Evolutionary conservation across 1,140 invertebrate species (phyloP).

Genomic region (Protaetia brevitarsis): DNA sequence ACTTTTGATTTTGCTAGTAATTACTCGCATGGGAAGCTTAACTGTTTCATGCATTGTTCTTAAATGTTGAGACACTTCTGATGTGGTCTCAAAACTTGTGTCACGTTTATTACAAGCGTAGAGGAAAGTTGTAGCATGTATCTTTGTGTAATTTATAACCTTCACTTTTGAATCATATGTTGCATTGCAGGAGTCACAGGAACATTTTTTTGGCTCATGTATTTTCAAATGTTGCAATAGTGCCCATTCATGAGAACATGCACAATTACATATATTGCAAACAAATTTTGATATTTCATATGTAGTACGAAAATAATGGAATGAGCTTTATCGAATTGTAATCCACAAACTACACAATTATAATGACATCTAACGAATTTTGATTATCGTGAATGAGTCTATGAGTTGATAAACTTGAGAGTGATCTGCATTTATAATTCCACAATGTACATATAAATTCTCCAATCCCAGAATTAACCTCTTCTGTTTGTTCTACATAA

Average conservation of each 20-base stretch:
- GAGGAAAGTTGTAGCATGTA: not conserved
- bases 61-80: not conserved
- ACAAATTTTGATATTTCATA: not conserved
- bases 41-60: not conserved
- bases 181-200: not conserved
- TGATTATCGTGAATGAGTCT: not conserved
- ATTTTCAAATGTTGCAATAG: not conserved
- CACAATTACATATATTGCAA: slow-evolving; percentile 13
- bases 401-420: not conserved
- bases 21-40: no score
- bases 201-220: slow-evolving; percentile 4
- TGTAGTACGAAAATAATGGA: not conserved
- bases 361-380: slow-evolving; percentile 8
- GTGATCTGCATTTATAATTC: not conserved
- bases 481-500: no score
- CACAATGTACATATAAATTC: slow-evolving; percentile 7
- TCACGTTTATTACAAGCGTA: slow-evolving; percentile 21
- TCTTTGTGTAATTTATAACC: slow-evolving; percentile 14
- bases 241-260: not conserved
- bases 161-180: not conserved
- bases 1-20: no score
- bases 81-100: slow-evolving; percentile 1
- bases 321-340: slow-evolving; percentile 17
- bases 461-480: not conserved
- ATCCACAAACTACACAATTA: slow-evolving; percentile 22